Conservation (phyloP, 2,113 vertebrate species). For the Microtus montanus region DNA sequence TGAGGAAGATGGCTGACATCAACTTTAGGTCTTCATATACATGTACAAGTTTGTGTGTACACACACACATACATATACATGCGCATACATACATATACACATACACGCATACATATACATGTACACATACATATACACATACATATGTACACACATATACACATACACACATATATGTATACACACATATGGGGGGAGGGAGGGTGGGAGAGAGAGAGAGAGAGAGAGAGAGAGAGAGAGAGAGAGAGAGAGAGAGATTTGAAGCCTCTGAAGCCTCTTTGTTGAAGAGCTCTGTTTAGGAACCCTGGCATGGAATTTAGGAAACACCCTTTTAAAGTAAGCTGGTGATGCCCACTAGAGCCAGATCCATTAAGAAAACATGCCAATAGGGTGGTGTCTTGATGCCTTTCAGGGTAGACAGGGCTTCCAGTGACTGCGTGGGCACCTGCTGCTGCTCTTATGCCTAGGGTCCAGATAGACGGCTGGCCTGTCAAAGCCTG, state of each 20-base stretch:
- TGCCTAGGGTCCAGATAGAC: not conserved
- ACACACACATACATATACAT: not conserved
- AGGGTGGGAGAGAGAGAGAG: no score
- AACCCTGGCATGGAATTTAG: not conserved
- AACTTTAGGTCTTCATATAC: no score
- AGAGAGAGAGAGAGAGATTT: not conserved
- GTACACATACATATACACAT: not conserved
- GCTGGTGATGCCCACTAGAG: not conserved
- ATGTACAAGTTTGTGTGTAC: not conserved
- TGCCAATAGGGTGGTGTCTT: not conserved
- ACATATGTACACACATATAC: not conserved
- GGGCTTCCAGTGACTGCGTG: not conserved
- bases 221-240: no score
- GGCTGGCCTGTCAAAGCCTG: accelerated
- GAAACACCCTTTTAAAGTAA: not conserved
- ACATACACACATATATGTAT: no score
- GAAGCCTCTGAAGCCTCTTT: not conserved
- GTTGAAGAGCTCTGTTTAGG: not conserved
- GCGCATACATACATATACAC: not conserved
- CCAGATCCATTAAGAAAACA: not conserved
- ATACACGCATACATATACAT: not conserved
- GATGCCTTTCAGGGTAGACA: not conserved
- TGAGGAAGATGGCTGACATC: not conserved
- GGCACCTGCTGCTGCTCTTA: no score
- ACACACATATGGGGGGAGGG: no score